phyloP scores from a whole-genome alignment of 1,140 invertebrate genomes.

The Bombus waltoni region DNA sequence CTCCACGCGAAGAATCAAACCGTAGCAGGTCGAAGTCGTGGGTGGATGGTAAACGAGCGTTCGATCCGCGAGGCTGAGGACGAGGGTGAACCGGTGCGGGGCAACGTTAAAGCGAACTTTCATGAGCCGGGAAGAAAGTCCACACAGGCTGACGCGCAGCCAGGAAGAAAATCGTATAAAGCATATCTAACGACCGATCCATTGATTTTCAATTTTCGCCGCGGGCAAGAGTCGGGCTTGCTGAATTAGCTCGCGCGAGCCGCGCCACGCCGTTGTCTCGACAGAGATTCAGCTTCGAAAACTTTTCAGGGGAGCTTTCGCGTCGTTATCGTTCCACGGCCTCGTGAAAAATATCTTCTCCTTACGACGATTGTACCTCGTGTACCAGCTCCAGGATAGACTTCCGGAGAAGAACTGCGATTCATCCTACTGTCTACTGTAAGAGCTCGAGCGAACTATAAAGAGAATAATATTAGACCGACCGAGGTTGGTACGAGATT shows the following conservation, averaged over 20 bases:
- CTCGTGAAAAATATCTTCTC: not conserved
- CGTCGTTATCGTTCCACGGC: conserved; percentile 14
- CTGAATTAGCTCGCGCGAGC: conserved; percentile 32
- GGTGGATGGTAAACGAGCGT: conserved; percentile 65
- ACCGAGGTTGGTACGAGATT: not conserved
- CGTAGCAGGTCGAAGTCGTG: not conserved
- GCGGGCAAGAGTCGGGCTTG: not conserved
- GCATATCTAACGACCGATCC: conserved; percentile 62
- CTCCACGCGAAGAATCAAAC: not conserved
- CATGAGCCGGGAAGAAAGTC: conserved; percentile 61
- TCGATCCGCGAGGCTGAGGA: conserved; percentile 46
- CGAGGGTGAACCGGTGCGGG: not conserved
- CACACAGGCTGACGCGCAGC: conserved; percentile 52
- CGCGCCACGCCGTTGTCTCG: conserved; percentile 23
- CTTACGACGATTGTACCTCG: no score
- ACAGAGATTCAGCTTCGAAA: conserved; percentile 5
- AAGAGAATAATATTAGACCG: not conserved
- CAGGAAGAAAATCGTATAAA: conserved; percentile 61
- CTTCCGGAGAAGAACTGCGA: not conserved
- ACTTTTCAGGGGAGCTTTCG: conserved; percentile 13
- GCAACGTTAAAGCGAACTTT: conserved; percentile 67
- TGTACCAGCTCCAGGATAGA: not conserved
- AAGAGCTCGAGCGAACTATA: not conserved
- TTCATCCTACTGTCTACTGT: not conserved
- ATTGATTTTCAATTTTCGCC: conserved; percentile 69